These are phyloP conservation scores for Cochlearius cochlearius DNA, from an alignment of 2,113 vertebrate genomes.

Conservation along the genomic window DNA sequence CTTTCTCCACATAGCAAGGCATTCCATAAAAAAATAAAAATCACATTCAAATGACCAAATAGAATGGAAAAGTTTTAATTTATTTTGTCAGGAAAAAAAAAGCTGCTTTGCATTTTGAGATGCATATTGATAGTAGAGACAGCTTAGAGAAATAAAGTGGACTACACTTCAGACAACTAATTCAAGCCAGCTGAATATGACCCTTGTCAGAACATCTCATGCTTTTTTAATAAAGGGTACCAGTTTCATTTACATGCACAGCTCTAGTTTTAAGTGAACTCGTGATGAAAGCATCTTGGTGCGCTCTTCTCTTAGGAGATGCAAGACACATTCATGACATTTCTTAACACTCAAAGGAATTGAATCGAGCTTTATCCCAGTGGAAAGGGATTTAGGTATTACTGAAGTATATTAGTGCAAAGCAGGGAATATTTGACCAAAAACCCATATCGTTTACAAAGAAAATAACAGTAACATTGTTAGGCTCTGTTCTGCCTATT, in stretches of 20 bases:
- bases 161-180: background rate
- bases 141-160: background rate
- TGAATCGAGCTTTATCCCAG: background rate
- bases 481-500: conserved; percentile 6
- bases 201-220: background rate
- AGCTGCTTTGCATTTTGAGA: background rate
- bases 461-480: conserved; percentile 27
- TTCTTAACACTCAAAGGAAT: background rate
- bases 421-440: background rate
- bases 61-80: background rate
- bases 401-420: background rate
- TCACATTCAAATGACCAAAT: background rate
- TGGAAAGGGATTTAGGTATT: background rate
- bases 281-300: background rate
- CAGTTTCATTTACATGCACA: background rate
- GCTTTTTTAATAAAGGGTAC: background rate
- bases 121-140: background rate
- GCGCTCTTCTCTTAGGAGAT: background rate
- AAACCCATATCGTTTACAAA: background rate
- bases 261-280: background rate
- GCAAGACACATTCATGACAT: background rate
- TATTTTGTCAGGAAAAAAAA: background rate
- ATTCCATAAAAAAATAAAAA: background rate
- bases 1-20: background rate
- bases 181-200: background rate